phyloP scores from a whole-genome alignment of 2,888 invertebrate genomes.

The Orthonevra nobilis region DNA sequence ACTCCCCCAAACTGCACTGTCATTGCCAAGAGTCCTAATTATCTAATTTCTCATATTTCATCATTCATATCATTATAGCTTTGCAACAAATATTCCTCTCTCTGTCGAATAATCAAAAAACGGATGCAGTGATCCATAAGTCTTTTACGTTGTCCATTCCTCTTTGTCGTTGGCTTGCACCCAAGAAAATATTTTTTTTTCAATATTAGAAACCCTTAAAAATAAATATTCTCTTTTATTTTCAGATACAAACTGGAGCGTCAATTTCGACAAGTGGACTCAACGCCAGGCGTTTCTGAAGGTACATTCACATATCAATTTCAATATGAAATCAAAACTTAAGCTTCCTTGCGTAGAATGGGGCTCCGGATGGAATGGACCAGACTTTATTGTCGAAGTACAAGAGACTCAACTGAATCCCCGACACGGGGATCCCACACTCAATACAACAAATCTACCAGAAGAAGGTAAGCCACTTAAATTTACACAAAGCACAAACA shows the following conservation, averaged over 20 bases:
- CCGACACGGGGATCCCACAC: conserved; percentile 72
- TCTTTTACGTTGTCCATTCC: no score
- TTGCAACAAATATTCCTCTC: no score
- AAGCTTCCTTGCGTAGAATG: conserved; percentile 75
- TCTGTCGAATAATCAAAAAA: no score
- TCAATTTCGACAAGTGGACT: conserved; percentile 74
- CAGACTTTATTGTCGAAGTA: conserved; percentile 79
- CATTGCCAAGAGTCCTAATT: no score
- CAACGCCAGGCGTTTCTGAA: conserved; percentile 77
- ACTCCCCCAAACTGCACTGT: no score
- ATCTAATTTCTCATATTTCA: no score
- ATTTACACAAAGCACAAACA: not conserved
- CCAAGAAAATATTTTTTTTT: no score
- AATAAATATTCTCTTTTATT: conserved; percentile 34
- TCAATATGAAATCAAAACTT: not conserved
- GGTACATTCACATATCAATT: conserved; percentile 71
- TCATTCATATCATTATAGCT: no score
- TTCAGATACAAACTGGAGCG: conserved; percentile 77
- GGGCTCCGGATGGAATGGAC: conserved; percentile 79
- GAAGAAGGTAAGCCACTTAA: conserved; percentile 58
- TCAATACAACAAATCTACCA: conserved; percentile 67
- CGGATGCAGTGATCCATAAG: no score
- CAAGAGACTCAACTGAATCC: conserved; percentile 77
- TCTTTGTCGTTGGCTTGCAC: no score
- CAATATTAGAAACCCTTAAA: no score